A percentile compares a stretch with the other conserved stretches of the same genome.
phyloP scores from a whole-genome alignment of 2,888 invertebrate genomes.

The Lithophane ornitopus region DNA sequence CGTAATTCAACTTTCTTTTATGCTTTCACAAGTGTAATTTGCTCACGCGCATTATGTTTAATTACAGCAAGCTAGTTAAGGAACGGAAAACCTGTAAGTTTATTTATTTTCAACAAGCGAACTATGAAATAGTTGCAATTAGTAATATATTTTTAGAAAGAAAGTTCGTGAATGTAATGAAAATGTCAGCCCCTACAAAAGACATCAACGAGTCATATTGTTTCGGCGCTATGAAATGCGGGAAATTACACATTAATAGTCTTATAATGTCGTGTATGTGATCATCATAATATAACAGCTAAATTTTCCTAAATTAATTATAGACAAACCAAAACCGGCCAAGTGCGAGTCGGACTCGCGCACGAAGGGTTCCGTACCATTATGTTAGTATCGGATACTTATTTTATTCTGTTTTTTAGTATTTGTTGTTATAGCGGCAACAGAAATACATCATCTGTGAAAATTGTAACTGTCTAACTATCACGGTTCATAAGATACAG shows the following conservation, averaged over 20 bases:
- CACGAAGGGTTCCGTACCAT: too few species aligned
- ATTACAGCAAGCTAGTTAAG: conserved; percentile 18
- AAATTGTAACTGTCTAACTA: too few species aligned
- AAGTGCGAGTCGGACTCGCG: too few species aligned
- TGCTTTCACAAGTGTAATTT: conserved; percentile 35
- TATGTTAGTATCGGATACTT: too few species aligned
- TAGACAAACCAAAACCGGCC: too few species aligned
- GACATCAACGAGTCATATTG: conserved; percentile 71
- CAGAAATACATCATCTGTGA: too few species aligned
- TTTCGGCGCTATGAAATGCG: background rate
- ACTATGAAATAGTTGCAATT: background rate
- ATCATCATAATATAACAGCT: conserved; percentile 9
- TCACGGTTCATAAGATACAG: too few species aligned
- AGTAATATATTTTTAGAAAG: background rate
- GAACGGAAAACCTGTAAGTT: background rate
- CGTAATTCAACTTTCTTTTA: conserved; percentile 57
- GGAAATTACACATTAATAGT: conserved; percentile 18
- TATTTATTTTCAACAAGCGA: background rate
- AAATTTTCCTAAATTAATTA: conserved; percentile 3
- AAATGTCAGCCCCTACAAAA: conserved; percentile 63
- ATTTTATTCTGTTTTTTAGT: too few species aligned
- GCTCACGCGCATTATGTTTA: conserved; percentile 31
- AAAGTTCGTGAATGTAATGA: conserved; percentile 2
- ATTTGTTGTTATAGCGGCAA: too few species aligned
- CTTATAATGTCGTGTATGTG: conserved; percentile 12